Percentiles rank a stretch among this genome's conserved stretches.
These are phyloP conservation scores for Cheirogaleus major DNA, from an alignment of 2,797 vertebrate species.

Conservation along the genomic window DNA sequence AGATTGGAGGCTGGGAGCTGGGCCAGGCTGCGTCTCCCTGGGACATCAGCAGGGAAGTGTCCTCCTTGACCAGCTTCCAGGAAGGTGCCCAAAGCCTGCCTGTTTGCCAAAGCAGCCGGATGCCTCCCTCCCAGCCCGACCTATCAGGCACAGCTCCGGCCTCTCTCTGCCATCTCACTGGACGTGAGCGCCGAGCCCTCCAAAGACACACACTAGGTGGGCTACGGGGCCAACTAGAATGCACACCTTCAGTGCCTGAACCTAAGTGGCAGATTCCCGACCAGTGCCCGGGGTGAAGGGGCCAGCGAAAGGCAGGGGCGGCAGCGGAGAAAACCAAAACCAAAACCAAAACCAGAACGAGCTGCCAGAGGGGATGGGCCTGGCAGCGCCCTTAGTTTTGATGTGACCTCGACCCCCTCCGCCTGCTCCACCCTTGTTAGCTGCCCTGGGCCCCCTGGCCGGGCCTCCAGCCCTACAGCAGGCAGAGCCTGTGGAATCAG, in stretches of 20 bases:
- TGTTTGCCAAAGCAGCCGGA: fast-evolving
- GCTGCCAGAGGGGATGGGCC: background rate
- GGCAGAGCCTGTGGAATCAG: background rate
- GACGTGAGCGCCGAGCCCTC: fast-evolving
- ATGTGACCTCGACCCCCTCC: fast-evolving
- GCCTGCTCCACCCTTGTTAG: background rate
- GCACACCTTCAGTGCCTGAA: background rate
- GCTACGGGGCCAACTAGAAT: fast-evolving
- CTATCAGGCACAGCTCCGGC: fast-evolving
- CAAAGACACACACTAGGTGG: background rate
- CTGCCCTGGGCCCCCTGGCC: background rate
- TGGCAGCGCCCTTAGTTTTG: fast-evolving
- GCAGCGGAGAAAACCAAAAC: background rate
- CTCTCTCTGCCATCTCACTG: fast-evolving
- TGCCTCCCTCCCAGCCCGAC: fast-evolving
- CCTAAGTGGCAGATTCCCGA: background rate
- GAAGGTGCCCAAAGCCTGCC: background rate
- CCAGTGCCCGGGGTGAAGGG: background rate
- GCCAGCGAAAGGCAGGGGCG: background rate
- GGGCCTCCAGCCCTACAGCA: background rate
- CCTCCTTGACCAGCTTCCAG: background rate
- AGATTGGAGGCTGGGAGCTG: background rate
- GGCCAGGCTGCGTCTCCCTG: background rate
- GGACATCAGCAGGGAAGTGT: background rate
- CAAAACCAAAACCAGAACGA: background rate